Evolutionary conservation across 1,140 invertebrate species (phyloP).

Genomic region (Meteorus sp.): DNA sequence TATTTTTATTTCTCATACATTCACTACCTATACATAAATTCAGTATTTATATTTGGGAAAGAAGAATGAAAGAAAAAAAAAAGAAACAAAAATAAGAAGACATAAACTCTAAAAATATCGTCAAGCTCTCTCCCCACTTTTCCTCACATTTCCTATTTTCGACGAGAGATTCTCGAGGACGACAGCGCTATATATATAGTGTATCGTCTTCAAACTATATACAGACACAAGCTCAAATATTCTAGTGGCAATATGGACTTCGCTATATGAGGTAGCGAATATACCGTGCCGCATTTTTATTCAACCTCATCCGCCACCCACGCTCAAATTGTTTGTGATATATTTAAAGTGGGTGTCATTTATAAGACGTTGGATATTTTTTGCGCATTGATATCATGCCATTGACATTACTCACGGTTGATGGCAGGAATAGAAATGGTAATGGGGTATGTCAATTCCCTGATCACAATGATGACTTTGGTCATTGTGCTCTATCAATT

Average conservation of each 20-base stretch:
- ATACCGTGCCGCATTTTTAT: neutral
- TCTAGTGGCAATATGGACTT: too few species aligned
- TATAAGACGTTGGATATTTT: too few species aligned
- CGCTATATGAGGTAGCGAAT: too few species aligned
- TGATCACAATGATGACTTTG: too few species aligned
- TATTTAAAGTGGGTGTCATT: too few species aligned
- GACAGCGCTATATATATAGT: neutral
- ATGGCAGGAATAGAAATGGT: too few species aligned
- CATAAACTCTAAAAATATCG: neutral
- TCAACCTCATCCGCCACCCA: too few species aligned
- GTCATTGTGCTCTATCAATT: too few species aligned
- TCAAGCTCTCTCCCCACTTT: neutral
- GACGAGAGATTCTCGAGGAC: constrained; percentile 7
- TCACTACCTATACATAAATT: neutral
- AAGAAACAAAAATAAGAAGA: neutral
- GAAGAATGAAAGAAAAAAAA: neutral
- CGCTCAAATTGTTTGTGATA: too few species aligned
- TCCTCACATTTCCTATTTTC: constrained; percentile 6
- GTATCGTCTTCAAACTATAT: neutral
- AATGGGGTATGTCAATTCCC: too few species aligned
- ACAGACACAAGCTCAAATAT: neutral
- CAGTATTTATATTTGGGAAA: neutral
- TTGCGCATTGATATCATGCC: too few species aligned
- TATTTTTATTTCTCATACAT: neutral
- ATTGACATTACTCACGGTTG: too few species aligned